A percentile compares a stretch with the other conserved stretches of the same genome.
These are phyloP conservation scores for Tipula confusa DNA, from an alignment of 2,888 invertebrate species.

Conservation along the genomic window DNA sequence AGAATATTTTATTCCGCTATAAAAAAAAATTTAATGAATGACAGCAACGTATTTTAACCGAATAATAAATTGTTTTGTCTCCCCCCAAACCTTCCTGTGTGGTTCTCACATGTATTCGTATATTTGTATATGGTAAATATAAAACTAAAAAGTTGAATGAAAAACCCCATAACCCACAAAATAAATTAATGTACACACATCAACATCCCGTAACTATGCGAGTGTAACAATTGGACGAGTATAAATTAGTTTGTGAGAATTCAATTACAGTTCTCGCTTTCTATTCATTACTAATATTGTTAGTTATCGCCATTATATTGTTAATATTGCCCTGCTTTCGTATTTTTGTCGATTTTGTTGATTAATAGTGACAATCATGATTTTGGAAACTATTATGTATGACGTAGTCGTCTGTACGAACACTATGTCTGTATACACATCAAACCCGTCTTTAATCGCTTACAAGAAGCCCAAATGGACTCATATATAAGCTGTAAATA, in stretches of 20 bases:
- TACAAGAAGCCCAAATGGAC: too few species aligned
- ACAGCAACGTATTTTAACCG: neutral
- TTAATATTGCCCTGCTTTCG: neutral
- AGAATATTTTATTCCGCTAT: neutral
- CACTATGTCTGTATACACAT: neutral
- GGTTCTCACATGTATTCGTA: too few species aligned
- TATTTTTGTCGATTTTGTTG: neutral
- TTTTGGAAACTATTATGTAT: neutral
- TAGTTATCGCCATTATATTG: neutral
- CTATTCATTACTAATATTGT: neutral
- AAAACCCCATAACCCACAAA: neutral
- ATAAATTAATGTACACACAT: conserved; percentile 14
- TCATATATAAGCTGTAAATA: too few species aligned
- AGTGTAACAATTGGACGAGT: neutral
- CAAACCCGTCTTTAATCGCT: too few species aligned
- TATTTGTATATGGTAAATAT: neutral
- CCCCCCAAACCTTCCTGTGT: too few species aligned
- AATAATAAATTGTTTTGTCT: neutral
- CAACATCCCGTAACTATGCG: neutral
- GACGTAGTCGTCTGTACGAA: neutral
- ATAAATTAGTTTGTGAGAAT: conserved; percentile 25
- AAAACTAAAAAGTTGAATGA: neutral
- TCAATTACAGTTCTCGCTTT: conserved; percentile 9
- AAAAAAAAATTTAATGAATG: neutral
- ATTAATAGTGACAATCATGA: neutral